phyloP scores from a whole-genome alignment of 2,888 invertebrate genomes.

The Lasioglossum lativentre region DNA sequence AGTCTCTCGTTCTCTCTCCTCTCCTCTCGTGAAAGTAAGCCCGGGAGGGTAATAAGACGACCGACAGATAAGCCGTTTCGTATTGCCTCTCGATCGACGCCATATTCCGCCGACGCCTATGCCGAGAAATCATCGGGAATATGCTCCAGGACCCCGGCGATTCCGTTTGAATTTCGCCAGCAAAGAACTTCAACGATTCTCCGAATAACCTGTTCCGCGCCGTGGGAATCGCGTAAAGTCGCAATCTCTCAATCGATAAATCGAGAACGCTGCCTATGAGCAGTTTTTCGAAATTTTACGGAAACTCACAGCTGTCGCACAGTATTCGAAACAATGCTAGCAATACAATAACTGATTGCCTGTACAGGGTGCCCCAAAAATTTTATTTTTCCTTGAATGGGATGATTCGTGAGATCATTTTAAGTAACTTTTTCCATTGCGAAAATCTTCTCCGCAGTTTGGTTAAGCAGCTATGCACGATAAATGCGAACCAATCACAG shows the following conservation, averaged over 20 bases:
- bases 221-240: conserved; percentile 21
- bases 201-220: conserved; percentile 34
- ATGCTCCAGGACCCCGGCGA: conserved; percentile 34
- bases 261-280: background rate
- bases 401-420: too few relatives aligned
- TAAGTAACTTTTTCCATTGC: too few relatives aligned
- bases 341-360: too few relatives aligned
- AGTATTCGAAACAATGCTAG: too few relatives aligned
- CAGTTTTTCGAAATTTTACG: background rate
- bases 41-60: conserved; percentile 76
- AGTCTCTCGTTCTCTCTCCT: conserved; percentile 37
- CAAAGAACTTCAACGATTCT: conserved; percentile 22
- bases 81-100: conserved; percentile 66
- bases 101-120: conserved; percentile 56
- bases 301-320: background rate
- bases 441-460: too few relatives aligned
- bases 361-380: too few relatives aligned
- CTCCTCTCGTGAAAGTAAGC: conserved; percentile 72
- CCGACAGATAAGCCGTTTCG: conserved; percentile 72
- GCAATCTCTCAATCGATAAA: conserved; percentile 20
- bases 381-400: too few relatives aligned
- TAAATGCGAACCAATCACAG: too few relatives aligned
- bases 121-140: conserved; percentile 49
- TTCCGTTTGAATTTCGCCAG: conserved; percentile 41
- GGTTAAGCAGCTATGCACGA: too few relatives aligned